A percentile compares a stretch with the other conserved stretches of the same genome.
Evolutionary conservation across 2,888 invertebrate species (phyloP).

Genomic region (Cataglyphis cursor): DNA sequence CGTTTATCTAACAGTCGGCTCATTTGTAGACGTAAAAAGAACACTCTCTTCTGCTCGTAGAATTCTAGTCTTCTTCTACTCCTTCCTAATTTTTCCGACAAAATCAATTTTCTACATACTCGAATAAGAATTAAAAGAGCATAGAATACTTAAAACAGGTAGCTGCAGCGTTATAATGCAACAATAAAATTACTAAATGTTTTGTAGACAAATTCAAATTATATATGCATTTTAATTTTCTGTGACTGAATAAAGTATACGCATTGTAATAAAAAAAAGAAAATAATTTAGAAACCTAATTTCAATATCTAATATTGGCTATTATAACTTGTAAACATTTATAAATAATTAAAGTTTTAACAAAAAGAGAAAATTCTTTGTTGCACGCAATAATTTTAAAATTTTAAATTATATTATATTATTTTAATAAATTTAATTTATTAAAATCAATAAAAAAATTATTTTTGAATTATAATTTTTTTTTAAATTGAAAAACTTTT

Average conservation of each 20-base stretch:
- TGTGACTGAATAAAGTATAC: neutral
- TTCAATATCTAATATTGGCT: neutral
- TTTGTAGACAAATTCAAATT: neutral
- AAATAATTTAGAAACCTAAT: neutral
- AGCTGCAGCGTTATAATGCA: neutral
- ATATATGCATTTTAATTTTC: neutral
- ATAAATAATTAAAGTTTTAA: neutral
- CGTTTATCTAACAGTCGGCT: constrained; percentile 22
- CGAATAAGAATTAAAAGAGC: neutral
- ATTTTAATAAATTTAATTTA: neutral
- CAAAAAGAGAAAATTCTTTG: neutral
- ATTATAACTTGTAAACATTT: neutral
- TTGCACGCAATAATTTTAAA: neutral
- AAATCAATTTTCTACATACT: neutral
- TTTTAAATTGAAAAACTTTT: neutral
- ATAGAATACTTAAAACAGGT: neutral
- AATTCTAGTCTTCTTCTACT: neutral
- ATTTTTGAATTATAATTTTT: neutral
- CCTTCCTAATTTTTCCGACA: neutral
- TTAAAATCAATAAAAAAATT: neutral
- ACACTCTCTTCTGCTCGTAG: neutral
- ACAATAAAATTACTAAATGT: neutral
- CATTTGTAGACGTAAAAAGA: constrained; percentile 23
- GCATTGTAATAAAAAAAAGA: neutral
- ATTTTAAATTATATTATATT: neutral